Percentiles rank a stretch among this genome's conserved stretches.
These are phyloP conservation scores for Drosophila lowei DNA, from an alignment of 1,140 invertebrate genomes.

Conservation along the genomic window DNA sequence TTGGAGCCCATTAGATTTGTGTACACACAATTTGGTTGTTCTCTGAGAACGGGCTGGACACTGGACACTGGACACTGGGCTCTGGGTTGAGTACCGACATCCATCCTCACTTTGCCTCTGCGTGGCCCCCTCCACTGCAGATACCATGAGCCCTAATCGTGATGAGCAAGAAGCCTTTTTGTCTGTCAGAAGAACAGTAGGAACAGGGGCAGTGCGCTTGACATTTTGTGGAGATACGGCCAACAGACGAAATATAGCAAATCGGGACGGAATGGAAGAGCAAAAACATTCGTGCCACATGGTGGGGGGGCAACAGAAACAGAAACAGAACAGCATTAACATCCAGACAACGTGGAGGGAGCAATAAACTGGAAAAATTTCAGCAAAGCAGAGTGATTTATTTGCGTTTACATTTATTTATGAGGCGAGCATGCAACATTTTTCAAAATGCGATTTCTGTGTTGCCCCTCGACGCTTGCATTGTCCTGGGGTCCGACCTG, in stretches of 20 bases:
- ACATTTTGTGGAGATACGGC: conserved; percentile 12
- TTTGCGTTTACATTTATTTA: conserved; percentile 79
- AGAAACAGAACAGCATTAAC: not conserved
- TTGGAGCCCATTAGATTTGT: no score
- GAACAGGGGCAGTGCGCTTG: not conserved
- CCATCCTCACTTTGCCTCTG: no score
- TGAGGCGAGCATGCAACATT: conserved; percentile 70
- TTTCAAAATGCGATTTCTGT: conserved; percentile 74
- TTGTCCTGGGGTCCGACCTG: conserved; percentile 10
- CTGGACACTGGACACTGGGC: no score
- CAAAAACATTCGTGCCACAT: conserved; percentile 3
- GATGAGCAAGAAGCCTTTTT: conserved; percentile 71
- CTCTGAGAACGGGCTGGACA: no score
- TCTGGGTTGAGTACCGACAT: no score
- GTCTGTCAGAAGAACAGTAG: conserved; percentile 42
- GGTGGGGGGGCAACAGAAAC: conserved; percentile 23
- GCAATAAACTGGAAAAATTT: conserved; percentile 65
- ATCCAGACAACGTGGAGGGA: conserved; percentile 2
- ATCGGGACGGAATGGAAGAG: conserved; percentile 1
- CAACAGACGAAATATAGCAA: conserved; percentile 50
- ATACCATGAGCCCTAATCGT: conserved; percentile 31
- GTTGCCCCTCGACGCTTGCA: conserved; percentile 19
- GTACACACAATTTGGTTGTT: no score
- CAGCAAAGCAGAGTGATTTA: conserved; percentile 71
- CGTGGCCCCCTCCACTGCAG: no score